These are phyloP conservation scores for Miniopterus natalensis DNA, from an alignment of 2,113 vertebrate species.

Conservation along the genomic window DNA sequence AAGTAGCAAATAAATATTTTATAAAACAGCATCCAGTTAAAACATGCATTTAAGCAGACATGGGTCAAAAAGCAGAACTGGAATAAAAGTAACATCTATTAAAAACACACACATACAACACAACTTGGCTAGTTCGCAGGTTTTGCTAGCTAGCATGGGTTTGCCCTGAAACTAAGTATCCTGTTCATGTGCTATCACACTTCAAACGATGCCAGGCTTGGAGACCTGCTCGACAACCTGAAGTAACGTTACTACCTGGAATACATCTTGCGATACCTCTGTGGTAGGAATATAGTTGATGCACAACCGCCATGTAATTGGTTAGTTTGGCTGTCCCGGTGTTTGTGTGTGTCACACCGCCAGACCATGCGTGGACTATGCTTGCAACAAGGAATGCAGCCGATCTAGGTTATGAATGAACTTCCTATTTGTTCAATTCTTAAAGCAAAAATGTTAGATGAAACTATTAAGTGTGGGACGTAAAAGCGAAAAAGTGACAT, in stretches of 20 bases:
- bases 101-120: not conserved
- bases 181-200: not conserved
- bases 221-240: not conserved
- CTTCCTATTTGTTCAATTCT: not conserved
- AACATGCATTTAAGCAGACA: not conserved
- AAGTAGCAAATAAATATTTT: slow-evolving; percentile 9
- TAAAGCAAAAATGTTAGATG: not conserved
- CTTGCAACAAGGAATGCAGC: not conserved
- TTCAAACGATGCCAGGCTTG: not conserved
- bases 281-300: not conserved
- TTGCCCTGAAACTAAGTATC: slow-evolving; percentile 14
- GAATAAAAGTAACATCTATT: not conserved
- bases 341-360: not conserved
- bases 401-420: not conserved
- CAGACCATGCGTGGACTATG: not conserved
- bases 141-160: not conserved
- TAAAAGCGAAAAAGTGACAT: slow-evolving; percentile 12
- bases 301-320: not conserved
- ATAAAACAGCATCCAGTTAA: not conserved
- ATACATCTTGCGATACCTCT: not conserved
- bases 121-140: not conserved
- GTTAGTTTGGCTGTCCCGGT: not conserved
- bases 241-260: not conserved
- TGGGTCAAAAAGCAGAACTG: not conserved
- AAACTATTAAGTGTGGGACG: not conserved